phyloP scores from a whole-genome alignment of 2,797 vertebrate genomes.

The Typhlichthys eigenmanni region DNA sequence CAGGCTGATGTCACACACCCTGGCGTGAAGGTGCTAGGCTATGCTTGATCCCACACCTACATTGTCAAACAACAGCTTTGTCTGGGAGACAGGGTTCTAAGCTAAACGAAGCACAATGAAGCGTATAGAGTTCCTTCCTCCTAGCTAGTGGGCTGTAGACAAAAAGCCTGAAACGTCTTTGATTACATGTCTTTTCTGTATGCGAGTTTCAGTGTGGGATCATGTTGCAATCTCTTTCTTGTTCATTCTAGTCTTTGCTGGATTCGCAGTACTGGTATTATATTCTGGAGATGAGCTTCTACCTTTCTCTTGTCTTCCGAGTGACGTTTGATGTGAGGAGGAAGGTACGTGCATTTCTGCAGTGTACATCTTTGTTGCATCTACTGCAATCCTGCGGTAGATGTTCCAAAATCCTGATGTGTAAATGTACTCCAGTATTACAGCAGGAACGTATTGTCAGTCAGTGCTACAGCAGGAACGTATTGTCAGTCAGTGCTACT shows the following conservation, averaged over 20 bases:
- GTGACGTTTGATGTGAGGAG: conserved; percentile 87
- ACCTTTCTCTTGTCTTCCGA: conserved; percentile 88
- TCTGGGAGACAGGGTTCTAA: background rate
- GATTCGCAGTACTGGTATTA: conserved; percentile 97
- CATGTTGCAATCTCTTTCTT: conserved; percentile 27
- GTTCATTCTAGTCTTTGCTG: conserved; percentile 80
- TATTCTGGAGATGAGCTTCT: conserved; percentile 90
- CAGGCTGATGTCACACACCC: conserved; percentile 32
- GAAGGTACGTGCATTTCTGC: conserved; percentile 79
- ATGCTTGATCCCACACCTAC: conserved; percentile 22
- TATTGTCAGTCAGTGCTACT: too few relatives aligned
- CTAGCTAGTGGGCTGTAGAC: conserved; percentile 1
- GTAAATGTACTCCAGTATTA: too few relatives aligned
- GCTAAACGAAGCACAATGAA: conserved; percentile 5
- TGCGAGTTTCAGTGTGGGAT: conserved; percentile 19
- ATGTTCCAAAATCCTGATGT: background rate
- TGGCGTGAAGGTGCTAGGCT: conserved; percentile 27
- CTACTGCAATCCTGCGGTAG: background rate
- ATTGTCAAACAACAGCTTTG: background rate
- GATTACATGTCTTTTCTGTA: conserved; percentile 9
- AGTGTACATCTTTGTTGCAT: background rate
- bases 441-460: too few relatives aligned
- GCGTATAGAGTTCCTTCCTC: conserved; percentile 15
- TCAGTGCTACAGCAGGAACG: too few relatives aligned
- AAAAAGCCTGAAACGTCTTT: conserved; percentile 4